These are phyloP conservation scores for Loris lydekkerianus DNA, from an alignment of 2,797 vertebrate genomes.

Conservation along the genomic window DNA sequence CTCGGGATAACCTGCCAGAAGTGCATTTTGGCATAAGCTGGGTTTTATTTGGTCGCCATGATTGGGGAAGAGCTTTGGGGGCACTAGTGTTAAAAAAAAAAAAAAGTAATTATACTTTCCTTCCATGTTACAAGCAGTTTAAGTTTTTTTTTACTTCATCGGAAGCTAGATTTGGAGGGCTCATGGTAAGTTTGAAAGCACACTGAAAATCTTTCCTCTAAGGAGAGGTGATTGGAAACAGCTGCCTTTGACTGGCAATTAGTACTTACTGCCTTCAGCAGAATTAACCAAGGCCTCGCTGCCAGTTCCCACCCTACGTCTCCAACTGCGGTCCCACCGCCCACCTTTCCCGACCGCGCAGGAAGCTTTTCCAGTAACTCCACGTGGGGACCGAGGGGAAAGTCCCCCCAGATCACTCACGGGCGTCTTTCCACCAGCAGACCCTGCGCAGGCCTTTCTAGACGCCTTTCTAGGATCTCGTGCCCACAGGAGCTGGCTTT, in stretches of 20 bases:
- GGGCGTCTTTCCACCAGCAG: not conserved
- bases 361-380: not conserved
- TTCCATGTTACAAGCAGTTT: not conserved
- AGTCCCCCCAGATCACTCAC: accelerated
- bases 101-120: not conserved
- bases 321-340: no score
- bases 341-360: not conserved
- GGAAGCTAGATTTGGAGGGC: not conserved
- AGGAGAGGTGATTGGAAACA: not conserved
- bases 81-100: not conserved
- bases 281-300: not conserved
- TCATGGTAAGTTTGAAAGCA: not conserved
- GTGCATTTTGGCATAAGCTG: not conserved
- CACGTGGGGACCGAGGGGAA: not conserved
- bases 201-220: not conserved
- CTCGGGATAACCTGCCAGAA: not conserved
- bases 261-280: not conserved
- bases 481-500: no score
- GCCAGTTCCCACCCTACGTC: no score
- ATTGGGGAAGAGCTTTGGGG: not conserved
- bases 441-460: accelerated
- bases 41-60: not conserved
- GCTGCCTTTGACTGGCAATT: not conserved
- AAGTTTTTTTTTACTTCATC: not conserved
- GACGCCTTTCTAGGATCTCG: no score